These are phyloP conservation scores for Apeira syringaria DNA, from an alignment of 2,888 invertebrate genomes.

Conservation along the genomic window DNA sequence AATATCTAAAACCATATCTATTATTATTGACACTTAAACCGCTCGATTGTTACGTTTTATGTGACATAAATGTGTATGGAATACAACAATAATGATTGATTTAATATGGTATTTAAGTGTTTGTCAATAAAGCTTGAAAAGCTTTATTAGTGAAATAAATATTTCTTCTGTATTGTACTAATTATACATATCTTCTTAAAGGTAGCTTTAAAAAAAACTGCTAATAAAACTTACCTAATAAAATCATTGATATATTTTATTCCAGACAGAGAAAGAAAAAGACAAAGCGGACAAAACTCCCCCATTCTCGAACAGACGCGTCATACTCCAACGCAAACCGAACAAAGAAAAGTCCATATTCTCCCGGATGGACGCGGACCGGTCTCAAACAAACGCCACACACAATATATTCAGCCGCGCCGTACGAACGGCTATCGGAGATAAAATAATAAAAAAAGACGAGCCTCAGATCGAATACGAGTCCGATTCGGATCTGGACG, in stretches of 20 bases:
- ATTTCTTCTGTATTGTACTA: no score
- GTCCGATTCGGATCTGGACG: slow-evolving; percentile 49
- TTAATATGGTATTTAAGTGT: no score
- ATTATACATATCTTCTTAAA: no score
- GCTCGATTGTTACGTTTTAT: no score
- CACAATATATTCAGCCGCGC: slow-evolving; percentile 70
- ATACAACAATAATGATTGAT: no score
- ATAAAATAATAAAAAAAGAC: slow-evolving; percentile 16
- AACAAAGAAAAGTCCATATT: slow-evolving; percentile 55
- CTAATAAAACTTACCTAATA: no score
- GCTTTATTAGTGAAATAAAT: no score
- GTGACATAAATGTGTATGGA: no score
- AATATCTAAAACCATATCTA: no score
- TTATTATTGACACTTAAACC: neutral
- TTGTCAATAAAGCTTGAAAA: no score
- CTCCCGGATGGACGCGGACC: slow-evolving; percentile 52
- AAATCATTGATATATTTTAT: neutral
- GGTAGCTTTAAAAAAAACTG: no score
- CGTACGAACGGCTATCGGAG: slow-evolving; percentile 56
- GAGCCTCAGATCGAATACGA: slow-evolving; percentile 58
- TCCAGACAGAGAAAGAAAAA: slow-evolving; percentile 23
- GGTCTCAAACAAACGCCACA: slow-evolving; percentile 55
- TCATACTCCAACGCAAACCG: slow-evolving; percentile 60
- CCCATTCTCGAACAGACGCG: slow-evolving; percentile 60
- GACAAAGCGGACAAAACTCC: slow-evolving; percentile 30